Evolutionary conservation across 2,113 vertebrate genomes (phyloP).

Genomic region (Symphodus melops): DNA sequence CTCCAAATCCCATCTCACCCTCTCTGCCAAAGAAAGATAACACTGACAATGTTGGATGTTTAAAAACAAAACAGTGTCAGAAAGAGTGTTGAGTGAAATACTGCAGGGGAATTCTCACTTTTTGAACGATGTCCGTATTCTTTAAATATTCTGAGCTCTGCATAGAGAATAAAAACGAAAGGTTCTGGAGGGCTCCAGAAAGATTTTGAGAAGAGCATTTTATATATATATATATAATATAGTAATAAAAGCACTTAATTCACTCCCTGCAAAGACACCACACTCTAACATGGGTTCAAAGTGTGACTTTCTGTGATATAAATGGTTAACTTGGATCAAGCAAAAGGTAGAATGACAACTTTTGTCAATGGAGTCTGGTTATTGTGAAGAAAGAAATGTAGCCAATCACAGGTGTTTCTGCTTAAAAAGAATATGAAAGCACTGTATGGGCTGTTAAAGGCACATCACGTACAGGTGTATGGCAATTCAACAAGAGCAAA

Average conservation of each 20-base stretch:
- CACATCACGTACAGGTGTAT: too few relatives aligned
- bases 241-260: too few relatives aligned
- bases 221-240: too few relatives aligned
- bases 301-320: neutral
- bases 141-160: neutral
- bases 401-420: neutral
- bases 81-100: neutral
- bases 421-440: too few relatives aligned
- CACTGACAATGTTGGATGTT: neutral
- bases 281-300: neutral
- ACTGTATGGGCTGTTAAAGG: too few relatives aligned
- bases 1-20: neutral
- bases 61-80: neutral
- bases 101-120: neutral
- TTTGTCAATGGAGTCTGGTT: neutral
- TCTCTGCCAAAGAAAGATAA: slow-evolving; percentile 1
- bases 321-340: neutral
- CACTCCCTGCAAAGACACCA: too few relatives aligned
- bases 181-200: neutral
- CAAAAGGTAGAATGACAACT: neutral
- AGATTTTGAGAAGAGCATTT: too few relatives aligned
- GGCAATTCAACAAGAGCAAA: too few relatives aligned
- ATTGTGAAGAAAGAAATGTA: neutral
- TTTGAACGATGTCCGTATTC: neutral
- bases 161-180: neutral